Percentiles rank a stretch among this genome's conserved stretches.
These are phyloP conservation scores for Ceuthmochares aereus DNA, from an alignment of 2,113 vertebrate genomes.

Conservation along the genomic window DNA sequence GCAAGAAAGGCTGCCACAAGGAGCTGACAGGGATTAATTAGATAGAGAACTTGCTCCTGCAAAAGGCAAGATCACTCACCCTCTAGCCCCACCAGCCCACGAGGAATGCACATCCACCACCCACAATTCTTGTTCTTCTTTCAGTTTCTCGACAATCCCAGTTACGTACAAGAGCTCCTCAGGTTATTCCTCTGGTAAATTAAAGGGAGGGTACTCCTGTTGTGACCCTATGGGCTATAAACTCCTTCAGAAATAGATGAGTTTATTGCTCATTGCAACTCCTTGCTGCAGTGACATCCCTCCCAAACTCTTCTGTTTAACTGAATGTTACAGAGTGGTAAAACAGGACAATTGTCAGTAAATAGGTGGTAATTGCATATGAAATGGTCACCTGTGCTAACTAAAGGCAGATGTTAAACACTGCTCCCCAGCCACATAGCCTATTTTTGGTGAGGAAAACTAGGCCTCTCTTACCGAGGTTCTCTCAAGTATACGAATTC, in stretches of 20 bases:
- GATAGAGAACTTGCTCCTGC: accelerated
- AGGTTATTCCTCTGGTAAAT: background rate
- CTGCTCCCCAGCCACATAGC: background rate
- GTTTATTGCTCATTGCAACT: background rate
- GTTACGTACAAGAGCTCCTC: background rate
- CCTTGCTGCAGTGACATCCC: background rate
- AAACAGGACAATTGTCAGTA: background rate
- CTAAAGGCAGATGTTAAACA: background rate
- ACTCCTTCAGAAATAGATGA: accelerated
- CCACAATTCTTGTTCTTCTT: background rate
- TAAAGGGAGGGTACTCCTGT: accelerated
- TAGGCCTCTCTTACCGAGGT: background rate
- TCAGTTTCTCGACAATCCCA: background rate
- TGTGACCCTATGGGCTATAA: accelerated
- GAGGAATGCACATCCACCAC: background rate
- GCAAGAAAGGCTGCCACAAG: background rate
- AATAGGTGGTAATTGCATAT: background rate
- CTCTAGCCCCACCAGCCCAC: too few relatives aligned
- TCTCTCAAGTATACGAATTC: background rate
- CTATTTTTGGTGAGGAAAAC: background rate
- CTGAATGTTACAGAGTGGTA: background rate
- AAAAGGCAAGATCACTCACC: background rate
- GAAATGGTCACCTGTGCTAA: background rate
- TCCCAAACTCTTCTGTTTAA: background rate
- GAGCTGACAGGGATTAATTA: background rate